Evolutionary conservation across 2,113 vertebrate genomes (phyloP), one percentile per base, ranked within the genome.

Genomic region (Sardina pilchardus): DNA sequence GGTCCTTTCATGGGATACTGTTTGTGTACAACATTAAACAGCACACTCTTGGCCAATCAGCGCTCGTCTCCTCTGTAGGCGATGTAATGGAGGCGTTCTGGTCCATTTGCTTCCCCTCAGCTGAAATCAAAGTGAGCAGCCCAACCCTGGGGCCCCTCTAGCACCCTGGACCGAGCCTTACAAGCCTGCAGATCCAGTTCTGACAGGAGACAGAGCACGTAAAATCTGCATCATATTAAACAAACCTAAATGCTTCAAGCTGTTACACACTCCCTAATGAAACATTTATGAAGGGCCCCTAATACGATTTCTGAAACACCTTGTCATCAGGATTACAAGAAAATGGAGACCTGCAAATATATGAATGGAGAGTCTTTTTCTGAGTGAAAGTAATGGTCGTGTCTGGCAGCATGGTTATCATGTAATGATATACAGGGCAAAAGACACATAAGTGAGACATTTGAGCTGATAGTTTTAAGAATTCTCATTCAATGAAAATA

Each of bases 301-400:
- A 95, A 95, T 94, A 93, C 88, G 91, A 94, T 95, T 94, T 95
- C 91, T 94, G 91, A 94, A 94, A 94, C 95, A 95, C 93, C 92
- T 95, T 95, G 93, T 95, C 93, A 92, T 93, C 89, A 86, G 84
- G 89, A 89, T 86, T 17, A 44, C 85, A 89, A 85, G 87, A 90
- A 82, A 89, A 89, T 82, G 86, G 59, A 86, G 82, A 63, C 88
- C 89, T 87, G 86, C 81, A 43, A 30, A 67, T 80, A 85, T 80
- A 84, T 36, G 84, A 81, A 84, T 26, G 26, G 34, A 14, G 81
- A 42, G 50, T 78, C 30, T 78, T 36, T 36, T 36, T 78, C 8
- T 16, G 34, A 16, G 24, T 63, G 59, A 63, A n/a, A 1, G 71
- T 78, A 36, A 78, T 78, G 30, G 71, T 17, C 36, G 71, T 12